Evolutionary conservation across 2,797 vertebrate species (phyloP).

Genomic region (Lateolabrax maculatus): DNA sequence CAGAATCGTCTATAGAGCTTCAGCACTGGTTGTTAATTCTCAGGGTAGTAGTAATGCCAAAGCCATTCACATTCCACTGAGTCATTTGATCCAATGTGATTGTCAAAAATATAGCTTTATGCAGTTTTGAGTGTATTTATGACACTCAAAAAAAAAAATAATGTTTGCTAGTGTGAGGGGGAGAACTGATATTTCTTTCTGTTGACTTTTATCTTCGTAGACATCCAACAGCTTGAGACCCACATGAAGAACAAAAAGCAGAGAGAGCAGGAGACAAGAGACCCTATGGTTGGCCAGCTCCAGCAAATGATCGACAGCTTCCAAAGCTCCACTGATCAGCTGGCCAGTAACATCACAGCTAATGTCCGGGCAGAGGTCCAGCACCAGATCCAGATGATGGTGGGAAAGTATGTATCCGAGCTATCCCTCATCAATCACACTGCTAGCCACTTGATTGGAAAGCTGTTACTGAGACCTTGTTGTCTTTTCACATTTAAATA

Average conservation of each 20-base stretch:
- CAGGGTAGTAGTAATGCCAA: too few species aligned
- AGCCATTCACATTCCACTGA: neutral
- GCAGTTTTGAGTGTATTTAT: neutral
- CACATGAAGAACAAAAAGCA: slow-evolving; percentile 92
- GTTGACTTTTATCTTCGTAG: slow-evolving; percentile 69
- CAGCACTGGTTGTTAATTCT: neutral
- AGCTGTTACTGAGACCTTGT: neutral
- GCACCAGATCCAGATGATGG: slow-evolving; percentile 94
- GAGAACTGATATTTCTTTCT: neutral
- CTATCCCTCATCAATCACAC: neutral
- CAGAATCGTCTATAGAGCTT: neutral
- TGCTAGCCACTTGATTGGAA: neutral
- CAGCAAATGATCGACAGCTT: slow-evolving; percentile 91
- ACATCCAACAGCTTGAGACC: slow-evolving; percentile 94
- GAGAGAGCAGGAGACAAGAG: slow-evolving; percentile 91
- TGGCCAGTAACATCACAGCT: slow-evolving; percentile 88
- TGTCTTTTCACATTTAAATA: neutral
- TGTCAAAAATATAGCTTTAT: neutral
- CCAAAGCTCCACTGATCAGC: slow-evolving; percentile 92
- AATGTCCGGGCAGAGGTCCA: slow-evolving; percentile 93
- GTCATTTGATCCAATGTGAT: neutral
- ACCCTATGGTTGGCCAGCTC: slow-evolving; percentile 91
- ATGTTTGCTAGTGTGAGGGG: neutral
- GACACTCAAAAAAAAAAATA: too few species aligned
- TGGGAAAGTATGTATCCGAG: slow-evolving; percentile 91